Percentiles rank a stretch among this genome's conserved stretches.
Conservation (phyloP, 2,797 vertebrate genomes). For the Petrocephalus sullivani region DNA sequence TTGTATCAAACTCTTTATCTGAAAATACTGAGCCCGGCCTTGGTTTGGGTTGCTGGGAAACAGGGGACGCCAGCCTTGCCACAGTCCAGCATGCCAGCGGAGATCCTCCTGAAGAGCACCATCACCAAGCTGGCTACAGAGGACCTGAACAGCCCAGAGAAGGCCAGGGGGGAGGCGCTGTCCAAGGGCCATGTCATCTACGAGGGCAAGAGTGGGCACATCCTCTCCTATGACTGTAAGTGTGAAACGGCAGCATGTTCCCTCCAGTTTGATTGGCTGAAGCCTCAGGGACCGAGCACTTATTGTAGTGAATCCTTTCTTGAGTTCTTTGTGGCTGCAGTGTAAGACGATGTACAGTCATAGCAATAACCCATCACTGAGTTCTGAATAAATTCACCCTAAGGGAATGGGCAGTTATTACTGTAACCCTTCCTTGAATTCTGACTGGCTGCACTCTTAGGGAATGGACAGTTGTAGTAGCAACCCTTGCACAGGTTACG, state of each 20-base stretch:
- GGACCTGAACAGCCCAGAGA: constrained; percentile 79
- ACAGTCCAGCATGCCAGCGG: constrained; percentile 80
- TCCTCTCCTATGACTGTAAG: constrained; percentile 85
- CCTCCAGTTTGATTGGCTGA: not conserved
- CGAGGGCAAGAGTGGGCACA: constrained; percentile 93
- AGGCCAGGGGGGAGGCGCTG: constrained; percentile 76
- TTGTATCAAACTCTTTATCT: not conserved
- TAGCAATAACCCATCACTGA: too few relatives aligned
- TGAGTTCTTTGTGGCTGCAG: not conserved
- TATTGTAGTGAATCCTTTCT: not conserved
- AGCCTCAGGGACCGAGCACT: not conserved
- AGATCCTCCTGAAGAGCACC: constrained; percentile 81
- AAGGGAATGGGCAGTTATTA: too few relatives aligned
- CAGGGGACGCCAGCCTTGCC: constrained; percentile 88
- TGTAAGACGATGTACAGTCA: too few relatives aligned
- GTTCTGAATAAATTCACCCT: too few relatives aligned
- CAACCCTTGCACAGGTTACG: too few relatives aligned
- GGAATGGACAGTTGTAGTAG: too few relatives aligned
- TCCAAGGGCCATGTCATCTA: constrained; percentile 94
- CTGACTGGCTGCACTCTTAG: too few relatives aligned
- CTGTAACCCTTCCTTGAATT: too few relatives aligned
- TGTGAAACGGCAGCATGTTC: not conserved
- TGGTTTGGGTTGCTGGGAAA: not conserved
- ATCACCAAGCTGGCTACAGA: constrained; percentile 83
- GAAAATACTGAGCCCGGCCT: not conserved